Evolutionary conservation across 1,140 invertebrate genomes (phyloP), one percentile per base, ranked within the genome.

Genomic region (Matsumurasca onukii): DNA sequence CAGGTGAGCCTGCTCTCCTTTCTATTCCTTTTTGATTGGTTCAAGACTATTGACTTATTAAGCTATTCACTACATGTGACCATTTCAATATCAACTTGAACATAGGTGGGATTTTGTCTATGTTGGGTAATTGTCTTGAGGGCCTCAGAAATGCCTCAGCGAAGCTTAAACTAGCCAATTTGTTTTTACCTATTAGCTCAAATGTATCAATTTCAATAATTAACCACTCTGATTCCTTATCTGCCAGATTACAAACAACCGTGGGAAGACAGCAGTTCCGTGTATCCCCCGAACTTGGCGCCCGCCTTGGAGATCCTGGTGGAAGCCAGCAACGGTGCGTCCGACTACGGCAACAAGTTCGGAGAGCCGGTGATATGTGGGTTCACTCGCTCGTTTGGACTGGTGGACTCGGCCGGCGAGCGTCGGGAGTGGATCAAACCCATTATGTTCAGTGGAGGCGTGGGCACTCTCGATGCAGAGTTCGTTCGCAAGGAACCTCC

Each of bases 291-390:
- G 17, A 98, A 98, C 71, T 95, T 99, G 84, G 96, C 97, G 9
- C 80, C 85, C 1, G 94, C 97, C 0, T 80, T 95, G 5, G 89
- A 95, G 77, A 88, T 97, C 66, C 86, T 94, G 34, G 89, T 99
- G 31, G 94, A 98, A 81, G 97, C 97, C 0, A 97, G 94, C 78
- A 98, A 99, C 80, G 97, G 97, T 12, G 97, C 97, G 15, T 98
- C 95, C 0, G 97, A 99, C 81, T 99, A 99, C 82, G 97, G 97
- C 3, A 99, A 99, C 78, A 99, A 99, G 82, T 99, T 99, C 83
- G 97, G 97, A 0, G 97, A 99, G 79, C 97, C 97, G 1, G 83
- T 99, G 1, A 87, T 99, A 66, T 80, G 84, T 74, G 97, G 97
- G 27, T 99, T 98, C 80, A 88, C 91, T 0, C 84, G 97, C 66